Conservation (phyloP, 2,113 vertebrate species). For the Bufo gargarizans region DNA sequence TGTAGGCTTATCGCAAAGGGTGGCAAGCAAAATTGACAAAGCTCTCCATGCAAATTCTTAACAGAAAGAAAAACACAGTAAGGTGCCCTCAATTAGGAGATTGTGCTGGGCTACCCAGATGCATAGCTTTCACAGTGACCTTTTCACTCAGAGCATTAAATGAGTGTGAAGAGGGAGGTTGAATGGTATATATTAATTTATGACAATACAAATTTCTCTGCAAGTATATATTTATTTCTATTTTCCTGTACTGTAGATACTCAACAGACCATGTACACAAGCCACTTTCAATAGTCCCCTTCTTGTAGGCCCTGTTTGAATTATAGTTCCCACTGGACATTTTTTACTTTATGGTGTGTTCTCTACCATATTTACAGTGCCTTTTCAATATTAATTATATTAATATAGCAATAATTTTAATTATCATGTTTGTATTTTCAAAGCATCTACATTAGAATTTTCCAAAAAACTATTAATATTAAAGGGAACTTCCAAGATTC, state of each 20-base stretch:
- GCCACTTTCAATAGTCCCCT: not conserved
- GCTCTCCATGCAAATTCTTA: constrained; percentile 1
- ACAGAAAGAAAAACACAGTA: constrained; percentile 17
- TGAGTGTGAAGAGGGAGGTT: not conserved
- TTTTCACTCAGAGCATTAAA: not conserved
- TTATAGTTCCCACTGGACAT: not conserved
- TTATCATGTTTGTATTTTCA: no score
- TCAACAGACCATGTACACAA: not conserved
- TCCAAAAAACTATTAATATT: no score
- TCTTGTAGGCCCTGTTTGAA: not conserved
- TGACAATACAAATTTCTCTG: not conserved
- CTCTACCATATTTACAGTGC: not conserved
- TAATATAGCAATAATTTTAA: not conserved
- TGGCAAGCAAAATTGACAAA: not conserved
- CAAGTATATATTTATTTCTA: not conserved
- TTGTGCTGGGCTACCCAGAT: constrained; percentile 11
- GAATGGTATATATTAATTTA: not conserved
- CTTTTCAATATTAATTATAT: not conserved
- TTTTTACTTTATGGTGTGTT: not conserved
- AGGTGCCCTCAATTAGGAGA: constrained; percentile 34
- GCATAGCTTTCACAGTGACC: not conserved
- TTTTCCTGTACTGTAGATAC: not conserved
- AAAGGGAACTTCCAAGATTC: no score
- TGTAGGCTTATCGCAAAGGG: constrained; percentile 23
- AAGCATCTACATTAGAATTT: no score